These are phyloP conservation scores for Mormyrus proboscirostris DNA, from an alignment of 2,797 vertebrate genomes.

Conservation along the genomic window DNA sequence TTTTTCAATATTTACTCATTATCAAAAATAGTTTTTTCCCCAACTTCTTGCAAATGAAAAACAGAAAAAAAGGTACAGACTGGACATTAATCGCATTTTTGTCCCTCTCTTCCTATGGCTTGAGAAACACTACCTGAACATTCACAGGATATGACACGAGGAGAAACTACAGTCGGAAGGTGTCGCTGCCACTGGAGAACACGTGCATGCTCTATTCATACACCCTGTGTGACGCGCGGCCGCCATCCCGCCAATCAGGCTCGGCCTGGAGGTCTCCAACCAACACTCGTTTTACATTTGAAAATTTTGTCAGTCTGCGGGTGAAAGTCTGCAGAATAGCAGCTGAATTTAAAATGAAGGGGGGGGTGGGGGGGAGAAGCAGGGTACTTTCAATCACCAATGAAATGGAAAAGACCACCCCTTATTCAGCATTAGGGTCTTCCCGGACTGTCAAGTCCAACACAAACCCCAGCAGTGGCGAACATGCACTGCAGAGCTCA, in stretches of 20 bases:
- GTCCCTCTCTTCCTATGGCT: constrained; percentile 75
- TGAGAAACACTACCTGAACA: constrained; percentile 72
- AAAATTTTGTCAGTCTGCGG: not conserved
- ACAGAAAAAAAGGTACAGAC: constrained; percentile 59
- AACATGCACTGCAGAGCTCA: not conserved
- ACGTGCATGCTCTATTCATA: constrained; percentile 46
- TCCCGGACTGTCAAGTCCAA: not conserved
- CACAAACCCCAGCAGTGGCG: not conserved
- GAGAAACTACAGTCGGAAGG: constrained; percentile 69
- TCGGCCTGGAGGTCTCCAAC: not conserved
- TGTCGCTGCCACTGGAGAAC: constrained; percentile 56
- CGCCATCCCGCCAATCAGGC: constrained; percentile 61
- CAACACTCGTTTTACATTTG: constrained; percentile 27
- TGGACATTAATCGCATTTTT: constrained; percentile 69
- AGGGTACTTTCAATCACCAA: not conserved
- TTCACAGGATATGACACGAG: constrained; percentile 74
- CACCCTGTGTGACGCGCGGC: constrained; percentile 50
- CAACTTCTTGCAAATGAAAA: constrained; percentile 79
- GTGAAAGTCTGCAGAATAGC: not conserved
- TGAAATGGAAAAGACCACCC: constrained; percentile 7
- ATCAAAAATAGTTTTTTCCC: constrained; percentile 87
- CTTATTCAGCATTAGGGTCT: not conserved
- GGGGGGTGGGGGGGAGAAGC: not conserved
- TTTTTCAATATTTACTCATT: constrained; percentile 80
- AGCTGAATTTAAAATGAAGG: not conserved